phyloP scores from a whole-genome alignment of 2,797 vertebrate species.

The Cryptoblepharus egeriae region DNA sequence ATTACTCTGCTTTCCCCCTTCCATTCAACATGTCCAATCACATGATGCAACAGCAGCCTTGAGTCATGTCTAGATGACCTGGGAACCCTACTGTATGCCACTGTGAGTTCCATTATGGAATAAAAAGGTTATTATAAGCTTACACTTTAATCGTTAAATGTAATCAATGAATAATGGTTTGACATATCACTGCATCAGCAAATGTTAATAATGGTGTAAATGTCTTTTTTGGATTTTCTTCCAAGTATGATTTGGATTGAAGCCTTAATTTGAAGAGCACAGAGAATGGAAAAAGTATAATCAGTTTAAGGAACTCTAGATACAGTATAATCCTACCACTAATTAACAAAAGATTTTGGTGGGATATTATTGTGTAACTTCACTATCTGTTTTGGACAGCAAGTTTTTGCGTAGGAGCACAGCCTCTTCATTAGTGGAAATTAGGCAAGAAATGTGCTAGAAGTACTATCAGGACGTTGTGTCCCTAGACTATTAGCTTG shows the following conservation, averaged over 20 bases:
- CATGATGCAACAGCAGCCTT: too few species aligned
- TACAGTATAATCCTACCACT: neutral
- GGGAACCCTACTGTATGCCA: neutral
- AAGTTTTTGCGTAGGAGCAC: constrained; percentile 45
- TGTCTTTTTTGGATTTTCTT: neutral
- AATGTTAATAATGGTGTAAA: neutral
- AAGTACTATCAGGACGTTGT: constrained; percentile 59
- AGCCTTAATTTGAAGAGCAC: neutral
- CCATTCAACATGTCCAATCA: too few species aligned
- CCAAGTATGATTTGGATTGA: neutral
- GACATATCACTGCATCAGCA: neutral
- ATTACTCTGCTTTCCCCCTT: too few species aligned
- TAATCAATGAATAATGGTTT: neutral
- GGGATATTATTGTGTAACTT: constrained; percentile 57
- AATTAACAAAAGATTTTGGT: constrained; percentile 49
- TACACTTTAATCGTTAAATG: neutral
- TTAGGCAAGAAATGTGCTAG: constrained; percentile 53
- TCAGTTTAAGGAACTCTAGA: constrained; percentile 38
- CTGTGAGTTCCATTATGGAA: neutral
- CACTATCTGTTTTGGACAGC: constrained; percentile 62
- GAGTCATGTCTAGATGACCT: too few species aligned
- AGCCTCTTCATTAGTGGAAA: constrained; percentile 41
- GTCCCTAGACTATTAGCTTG: constrained; percentile 68
- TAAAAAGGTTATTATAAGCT: neutral
- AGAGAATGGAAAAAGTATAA: too few species aligned